Conservation (phyloP, 2,113 vertebrate species). For the Trochalopteron elliotii region DNA sequence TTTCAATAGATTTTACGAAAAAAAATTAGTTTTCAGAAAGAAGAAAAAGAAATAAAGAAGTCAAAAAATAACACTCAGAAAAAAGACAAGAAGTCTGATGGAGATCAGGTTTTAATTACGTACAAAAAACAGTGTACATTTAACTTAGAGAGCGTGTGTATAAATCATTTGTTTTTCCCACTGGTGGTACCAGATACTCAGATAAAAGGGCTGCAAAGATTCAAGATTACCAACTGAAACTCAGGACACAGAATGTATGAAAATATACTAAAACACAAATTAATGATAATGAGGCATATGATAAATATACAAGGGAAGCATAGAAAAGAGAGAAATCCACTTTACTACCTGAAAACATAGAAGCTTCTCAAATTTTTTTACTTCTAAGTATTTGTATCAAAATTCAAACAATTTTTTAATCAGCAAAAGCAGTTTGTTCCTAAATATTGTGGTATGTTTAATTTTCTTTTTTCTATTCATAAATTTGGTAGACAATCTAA, state of each 20-base stretch:
- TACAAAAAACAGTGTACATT: not conserved
- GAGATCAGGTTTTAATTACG: not conserved
- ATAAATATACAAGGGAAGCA: not conserved
- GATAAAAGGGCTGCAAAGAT: not conserved
- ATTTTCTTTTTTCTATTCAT: not conserved
- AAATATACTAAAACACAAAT: not conserved
- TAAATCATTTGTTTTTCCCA: not conserved
- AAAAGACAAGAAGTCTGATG: not conserved
- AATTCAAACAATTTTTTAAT: not conserved
- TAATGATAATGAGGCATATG: not conserved
- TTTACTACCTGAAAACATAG: not conserved
- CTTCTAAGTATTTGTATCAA: not conserved
- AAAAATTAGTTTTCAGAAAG: not conserved
- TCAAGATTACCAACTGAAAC: not conserved
- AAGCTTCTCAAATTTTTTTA: not conserved
- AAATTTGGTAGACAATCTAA: not conserved
- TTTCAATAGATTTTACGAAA: not conserved
- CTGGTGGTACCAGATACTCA: not conserved
- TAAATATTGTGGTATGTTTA: not conserved
- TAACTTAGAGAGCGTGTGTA: fast-evolving
- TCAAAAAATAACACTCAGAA: not conserved
- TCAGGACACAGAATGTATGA: not conserved
- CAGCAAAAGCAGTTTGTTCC: not conserved
- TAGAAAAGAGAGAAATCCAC: not conserved
- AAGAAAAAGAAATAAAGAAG: not conserved